A percentile compares a stretch with the other conserved stretches of the same genome.
These are phyloP conservation scores for Drosophila dives DNA, from an alignment of 2,888 invertebrate genomes.

Conservation along the genomic window DNA sequence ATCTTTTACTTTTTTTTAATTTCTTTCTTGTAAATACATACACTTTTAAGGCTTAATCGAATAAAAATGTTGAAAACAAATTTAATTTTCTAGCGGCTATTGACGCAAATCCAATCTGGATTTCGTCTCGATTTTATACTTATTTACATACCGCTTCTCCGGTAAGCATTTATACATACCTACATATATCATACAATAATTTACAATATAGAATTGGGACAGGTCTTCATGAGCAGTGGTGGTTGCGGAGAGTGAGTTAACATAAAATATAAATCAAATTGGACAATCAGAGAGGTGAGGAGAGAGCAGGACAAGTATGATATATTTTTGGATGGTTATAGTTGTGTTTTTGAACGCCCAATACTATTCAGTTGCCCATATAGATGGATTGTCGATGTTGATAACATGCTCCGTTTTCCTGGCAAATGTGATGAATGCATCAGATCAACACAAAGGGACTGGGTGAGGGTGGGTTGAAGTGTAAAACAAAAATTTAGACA, in stretches of 20 bases:
- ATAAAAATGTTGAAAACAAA: conserved; percentile 43
- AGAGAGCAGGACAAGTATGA: conserved; percentile 15
- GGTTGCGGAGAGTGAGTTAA: not conserved
- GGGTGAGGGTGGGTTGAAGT: not conserved
- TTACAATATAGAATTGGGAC: conserved; percentile 44
- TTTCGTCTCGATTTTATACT: conserved; percentile 30
- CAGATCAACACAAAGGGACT: not conserved
- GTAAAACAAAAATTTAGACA: not conserved
- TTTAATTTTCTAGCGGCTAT: conserved; percentile 36
- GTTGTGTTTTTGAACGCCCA: not conserved
- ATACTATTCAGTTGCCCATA: conserved; percentile 10
- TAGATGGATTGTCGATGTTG: conserved; percentile 12
- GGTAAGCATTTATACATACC: conserved; percentile 26
- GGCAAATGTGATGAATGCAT: not conserved
- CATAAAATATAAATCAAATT: not conserved
- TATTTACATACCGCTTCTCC: conserved; percentile 62
- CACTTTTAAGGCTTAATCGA: conserved; percentile 55
- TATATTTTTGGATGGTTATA: not conserved
- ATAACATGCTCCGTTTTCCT: conserved; percentile 22
- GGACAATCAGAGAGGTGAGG: conserved; percentile 2
- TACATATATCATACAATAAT: conserved; percentile 49
- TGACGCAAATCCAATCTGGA: conserved; percentile 28
- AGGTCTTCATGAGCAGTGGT: not conserved
- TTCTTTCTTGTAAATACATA: conserved; percentile 42
- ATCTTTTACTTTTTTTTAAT: conserved; percentile 17